These are phyloP conservation scores for Pterocles orientalis DNA, from an alignment of 2,113 vertebrate genomes.

Conservation along the genomic window DNA sequence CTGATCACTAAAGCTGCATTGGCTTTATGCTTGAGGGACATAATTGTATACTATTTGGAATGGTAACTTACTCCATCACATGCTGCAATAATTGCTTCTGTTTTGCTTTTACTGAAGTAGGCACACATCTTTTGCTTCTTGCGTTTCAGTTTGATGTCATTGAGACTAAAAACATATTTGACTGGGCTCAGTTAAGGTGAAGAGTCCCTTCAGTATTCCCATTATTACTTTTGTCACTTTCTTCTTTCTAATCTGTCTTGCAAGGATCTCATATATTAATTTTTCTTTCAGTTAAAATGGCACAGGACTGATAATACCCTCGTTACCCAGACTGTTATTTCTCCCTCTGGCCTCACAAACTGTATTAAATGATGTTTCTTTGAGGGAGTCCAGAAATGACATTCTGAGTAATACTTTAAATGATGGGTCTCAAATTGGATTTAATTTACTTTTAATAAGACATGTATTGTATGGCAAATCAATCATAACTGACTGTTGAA, in stretches of 20 bases:
- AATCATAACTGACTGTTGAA: constrained; percentile 27
- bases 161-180: constrained; percentile 1
- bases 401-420: constrained; percentile 45
- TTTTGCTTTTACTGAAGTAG: background rate
- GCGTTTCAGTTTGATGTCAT: background rate
- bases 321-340: constrained; percentile 54
- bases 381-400: constrained; percentile 11
- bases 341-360: constrained; percentile 60
- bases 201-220: background rate
- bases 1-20: background rate
- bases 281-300: constrained; percentile 47
- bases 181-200: background rate
- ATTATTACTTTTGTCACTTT: constrained; percentile 14
- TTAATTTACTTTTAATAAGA: constrained; percentile 63
- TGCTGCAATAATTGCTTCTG: background rate
- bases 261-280: constrained; percentile 15
- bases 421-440: background rate
- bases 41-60: background rate
- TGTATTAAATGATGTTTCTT: constrained; percentile 27
- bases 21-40: background rate
- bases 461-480: constrained; percentile 37
- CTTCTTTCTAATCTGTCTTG: background rate
- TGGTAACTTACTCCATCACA: background rate
- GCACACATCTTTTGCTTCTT: background rate
- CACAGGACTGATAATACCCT: background rate